These are phyloP conservation scores for Thelaira solivaga DNA, from an alignment of 2,888 invertebrate genomes.

Conservation along the genomic window DNA sequence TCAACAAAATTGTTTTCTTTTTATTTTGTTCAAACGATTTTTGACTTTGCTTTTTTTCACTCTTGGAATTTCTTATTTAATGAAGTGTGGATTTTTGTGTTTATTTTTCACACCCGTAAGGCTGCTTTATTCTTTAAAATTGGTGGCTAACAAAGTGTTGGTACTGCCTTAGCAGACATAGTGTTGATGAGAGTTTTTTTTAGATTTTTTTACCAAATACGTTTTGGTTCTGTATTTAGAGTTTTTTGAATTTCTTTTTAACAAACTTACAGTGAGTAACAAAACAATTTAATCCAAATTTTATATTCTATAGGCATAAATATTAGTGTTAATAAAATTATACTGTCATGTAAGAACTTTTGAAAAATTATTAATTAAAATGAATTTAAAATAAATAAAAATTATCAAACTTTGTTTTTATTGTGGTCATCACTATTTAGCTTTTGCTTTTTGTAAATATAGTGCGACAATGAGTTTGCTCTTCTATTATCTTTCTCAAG, in stretches of 20 bases:
- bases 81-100: constrained; percentile 27
- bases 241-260: background rate
- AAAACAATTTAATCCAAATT: no score
- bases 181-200: constrained; percentile 1
- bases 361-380: no score
- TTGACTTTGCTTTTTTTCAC: background rate
- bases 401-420: no score
- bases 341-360: no score
- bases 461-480: background rate
- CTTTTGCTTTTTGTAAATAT: background rate
- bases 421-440: background rate
- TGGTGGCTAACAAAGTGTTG: background rate
- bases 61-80: background rate
- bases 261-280: no score
- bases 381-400: no score
- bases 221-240: no score
- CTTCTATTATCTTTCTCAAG: constrained; percentile 20
- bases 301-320: no score
- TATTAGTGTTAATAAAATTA: no score
- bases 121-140: background rate
- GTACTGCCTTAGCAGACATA: background rate
- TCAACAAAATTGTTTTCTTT: constrained; percentile 29
- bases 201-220: constrained; percentile 11
- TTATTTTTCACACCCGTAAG: background rate
- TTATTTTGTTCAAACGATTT: constrained; percentile 10